phyloP scores from a whole-genome alignment of 2,888 invertebrate genomes.

The Athetis lepigone region DNA sequence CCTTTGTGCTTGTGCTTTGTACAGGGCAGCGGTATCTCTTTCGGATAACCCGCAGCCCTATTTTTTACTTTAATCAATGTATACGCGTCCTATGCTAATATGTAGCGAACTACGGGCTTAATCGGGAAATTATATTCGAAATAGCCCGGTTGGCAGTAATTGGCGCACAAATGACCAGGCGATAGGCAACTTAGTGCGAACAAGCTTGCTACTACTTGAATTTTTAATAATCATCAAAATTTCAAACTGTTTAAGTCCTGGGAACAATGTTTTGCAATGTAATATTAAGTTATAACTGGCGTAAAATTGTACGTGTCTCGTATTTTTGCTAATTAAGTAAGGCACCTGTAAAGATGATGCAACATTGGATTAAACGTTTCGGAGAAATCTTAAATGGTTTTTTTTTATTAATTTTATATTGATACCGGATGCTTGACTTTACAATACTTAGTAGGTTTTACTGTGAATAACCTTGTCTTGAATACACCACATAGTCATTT shows the following conservation, averaged over 20 bases:
- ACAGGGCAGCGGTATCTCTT: no score
- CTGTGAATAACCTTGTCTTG: no score
- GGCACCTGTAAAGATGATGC: not conserved
- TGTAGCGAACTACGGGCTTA: conserved; percentile 40
- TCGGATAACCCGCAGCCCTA: no score
- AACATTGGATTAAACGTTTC: conserved; percentile 9
- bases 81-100: conserved; percentile 49
- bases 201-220: conserved; percentile 34
- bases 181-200: conserved; percentile 40
- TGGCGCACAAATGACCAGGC: conserved; percentile 41
- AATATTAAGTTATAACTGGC: conserved; percentile 1
- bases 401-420: not conserved
- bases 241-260: conserved; percentile 33
- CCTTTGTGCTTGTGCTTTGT: no score
- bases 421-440: not conserved
- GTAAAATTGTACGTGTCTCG: not conserved
- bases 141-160: conserved; percentile 35
- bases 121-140: conserved; percentile 63
- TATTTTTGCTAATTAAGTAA: not conserved
- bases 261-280: conserved; percentile 28
- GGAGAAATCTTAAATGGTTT: not conserved
- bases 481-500: no score
- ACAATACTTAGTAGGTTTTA: not conserved
- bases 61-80: conserved; percentile 10
- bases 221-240: conserved; percentile 47